Conservation (phyloP, 2,113 vertebrate species). For the Rhabdomys dilectus region DNA sequence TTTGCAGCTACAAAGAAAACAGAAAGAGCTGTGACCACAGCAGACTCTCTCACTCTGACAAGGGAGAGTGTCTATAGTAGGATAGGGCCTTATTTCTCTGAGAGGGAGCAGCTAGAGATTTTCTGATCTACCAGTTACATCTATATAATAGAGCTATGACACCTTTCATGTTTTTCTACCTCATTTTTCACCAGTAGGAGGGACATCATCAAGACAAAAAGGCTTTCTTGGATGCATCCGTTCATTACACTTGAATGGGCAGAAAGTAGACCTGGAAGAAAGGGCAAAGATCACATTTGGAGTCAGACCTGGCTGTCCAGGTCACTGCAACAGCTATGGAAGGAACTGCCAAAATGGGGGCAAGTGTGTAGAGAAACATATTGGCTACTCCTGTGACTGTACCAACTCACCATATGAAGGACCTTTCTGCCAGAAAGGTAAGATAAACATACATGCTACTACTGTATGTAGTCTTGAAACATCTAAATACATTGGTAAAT, state of each 20-base stretch:
- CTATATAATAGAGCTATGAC: neutral
- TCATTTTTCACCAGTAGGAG: constrained; percentile 86
- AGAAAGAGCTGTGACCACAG: no score
- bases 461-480: accelerated
- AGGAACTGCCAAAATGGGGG: constrained; percentile 95
- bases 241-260: constrained; percentile 93
- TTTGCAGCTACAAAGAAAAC: neutral
- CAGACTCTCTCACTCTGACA: neutral
- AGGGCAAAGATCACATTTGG: constrained; percentile 93
- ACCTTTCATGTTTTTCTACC: neutral
- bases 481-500: accelerated
- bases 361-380: constrained; percentile 95
- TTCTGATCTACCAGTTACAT: neutral
- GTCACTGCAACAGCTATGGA: constrained; percentile 96
- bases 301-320: constrained; percentile 95
- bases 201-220: constrained; percentile 93
- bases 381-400: constrained; percentile 96
- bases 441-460: accelerated
- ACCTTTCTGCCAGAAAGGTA: constrained; percentile 95
- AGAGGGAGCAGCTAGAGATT: no score
- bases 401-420: constrained; percentile 95
- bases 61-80: neutral
- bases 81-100: neutral
- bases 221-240: constrained; percentile 96
- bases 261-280: constrained; percentile 94